Evolutionary conservation across 2,888 invertebrate species (phyloP).

Genomic region (Actias luna): DNA sequence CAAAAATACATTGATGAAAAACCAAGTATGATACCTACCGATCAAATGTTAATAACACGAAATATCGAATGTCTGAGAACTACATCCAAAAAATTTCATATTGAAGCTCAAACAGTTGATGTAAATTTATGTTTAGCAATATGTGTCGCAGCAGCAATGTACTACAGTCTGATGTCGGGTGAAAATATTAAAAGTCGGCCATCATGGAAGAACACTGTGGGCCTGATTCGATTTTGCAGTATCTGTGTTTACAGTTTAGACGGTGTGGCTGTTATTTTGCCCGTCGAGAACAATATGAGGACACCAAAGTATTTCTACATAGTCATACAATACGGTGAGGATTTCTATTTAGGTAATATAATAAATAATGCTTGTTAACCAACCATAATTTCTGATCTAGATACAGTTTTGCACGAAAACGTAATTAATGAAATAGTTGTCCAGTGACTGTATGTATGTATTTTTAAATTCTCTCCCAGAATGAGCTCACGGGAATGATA

Average conservation of each 20-base stretch:
- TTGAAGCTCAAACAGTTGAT: neutral
- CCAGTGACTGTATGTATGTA: too few species aligned
- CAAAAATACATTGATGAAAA: too few species aligned
- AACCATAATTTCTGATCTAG: too few species aligned
- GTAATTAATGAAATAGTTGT: too few species aligned
- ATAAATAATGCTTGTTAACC: too few species aligned
- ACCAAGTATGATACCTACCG: too few species aligned
- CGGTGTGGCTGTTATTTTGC: slow-evolving; percentile 46
- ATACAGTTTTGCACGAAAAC: too few species aligned
- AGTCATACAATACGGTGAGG: slow-evolving; percentile 38
- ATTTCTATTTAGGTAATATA: neutral
- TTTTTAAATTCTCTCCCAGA: too few species aligned
- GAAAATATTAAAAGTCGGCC: slow-evolving; percentile 35
- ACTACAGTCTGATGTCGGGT: slow-evolving; percentile 40
- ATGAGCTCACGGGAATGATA: too few species aligned
- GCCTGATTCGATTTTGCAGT: slow-evolving; percentile 66
- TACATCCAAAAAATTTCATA: too few species aligned
- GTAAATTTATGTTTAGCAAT: slow-evolving; percentile 35
- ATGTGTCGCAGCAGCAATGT: slow-evolving; percentile 44
- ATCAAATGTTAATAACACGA: too few species aligned
- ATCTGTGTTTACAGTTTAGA: slow-evolving; percentile 78
- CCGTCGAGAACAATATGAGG: slow-evolving; percentile 60
- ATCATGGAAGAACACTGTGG: slow-evolving; percentile 47
- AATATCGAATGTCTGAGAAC: too few species aligned
- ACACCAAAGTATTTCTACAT: slow-evolving; percentile 42